Evolutionary conservation across 2,888 invertebrate genomes (phyloP).

Genomic region (Chrysodeixis includens): DNA sequence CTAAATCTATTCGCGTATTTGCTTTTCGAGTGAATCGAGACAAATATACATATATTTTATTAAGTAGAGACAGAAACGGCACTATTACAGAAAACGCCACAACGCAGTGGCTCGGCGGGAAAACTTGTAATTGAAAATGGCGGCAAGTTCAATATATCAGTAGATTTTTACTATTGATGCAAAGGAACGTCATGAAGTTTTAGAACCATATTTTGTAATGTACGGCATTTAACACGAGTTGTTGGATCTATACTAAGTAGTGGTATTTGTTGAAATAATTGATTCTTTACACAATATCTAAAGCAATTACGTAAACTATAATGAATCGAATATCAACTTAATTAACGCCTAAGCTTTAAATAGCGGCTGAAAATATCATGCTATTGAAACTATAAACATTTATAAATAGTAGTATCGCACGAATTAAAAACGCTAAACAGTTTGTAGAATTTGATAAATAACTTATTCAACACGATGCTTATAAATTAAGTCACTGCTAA

Average conservation of each 20-base stretch:
- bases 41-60: no score
- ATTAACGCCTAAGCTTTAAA: background rate
- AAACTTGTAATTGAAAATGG: constrained; percentile 4
- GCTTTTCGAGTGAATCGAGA: no score
- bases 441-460: background rate
- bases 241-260: background rate
- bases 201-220: background rate
- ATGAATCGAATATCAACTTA: background rate
- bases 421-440: background rate
- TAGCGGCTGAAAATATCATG: background rate
- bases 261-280: background rate
- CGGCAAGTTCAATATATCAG: background rate
- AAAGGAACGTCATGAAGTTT: background rate
- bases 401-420: background rate
- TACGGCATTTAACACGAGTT: background rate
- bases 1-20: no score
- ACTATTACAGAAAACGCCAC: background rate
- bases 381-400: background rate
- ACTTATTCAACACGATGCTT: background rate
- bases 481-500: background rate
- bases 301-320: constrained; percentile 1
- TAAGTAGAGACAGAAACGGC: background rate
- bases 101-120: background rate
- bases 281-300: background rate
- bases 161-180: background rate